Base-by-base conservation (phyloP, 2,113 vertebrate species). In the Grantiella picta region DNA sequence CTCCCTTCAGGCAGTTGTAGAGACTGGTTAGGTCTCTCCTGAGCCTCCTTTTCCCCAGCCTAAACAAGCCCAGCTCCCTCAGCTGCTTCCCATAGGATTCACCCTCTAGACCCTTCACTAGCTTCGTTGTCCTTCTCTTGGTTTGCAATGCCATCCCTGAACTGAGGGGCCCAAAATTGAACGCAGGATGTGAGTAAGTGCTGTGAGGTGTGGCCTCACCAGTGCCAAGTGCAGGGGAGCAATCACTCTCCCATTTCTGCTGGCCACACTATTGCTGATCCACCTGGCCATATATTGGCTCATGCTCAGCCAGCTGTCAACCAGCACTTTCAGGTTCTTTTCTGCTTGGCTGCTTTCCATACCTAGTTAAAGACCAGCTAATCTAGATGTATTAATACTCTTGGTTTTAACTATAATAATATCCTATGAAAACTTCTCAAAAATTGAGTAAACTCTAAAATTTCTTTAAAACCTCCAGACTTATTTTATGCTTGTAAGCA, bases 121-220 rank as follows among this genome's bases (percentile, higher is more conserved):
- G 16, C 22, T 52, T 31, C 0, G 0, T 29, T 47, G 38, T 6
- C 28, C 11, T 45, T 25, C 13, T 29, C 60, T 53, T 19, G n/a
- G 14, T 20, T 25, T 24, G 5, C 45, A 59, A 11, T 11, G 23
- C 8, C 20, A 24, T 15, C 24, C 7, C 52, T 38, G 38, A 66
- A 38, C 0, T 17, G 23, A 50, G 19, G 3, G 5, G 19, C 28
- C 60, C 28, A 75, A 38, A 73, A 38, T 23, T 45, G 33, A 33
- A 12, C 11, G 20, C 16, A 38, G 28, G 23, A 20, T 64, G 2
- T 31, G 38, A 38, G 36, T 38, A 38, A 38, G 38, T 38, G 38
- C 10, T 38, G 38, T 38, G 28, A 33, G 36, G 23, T 38, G 33
- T 13, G 13, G 19, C 38, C 77, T 45, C 23, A 66, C 3, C 13